Evolutionary conservation across 2,113 vertebrate species (phyloP).

Genomic region (Cnemophilus loriae): DNA sequence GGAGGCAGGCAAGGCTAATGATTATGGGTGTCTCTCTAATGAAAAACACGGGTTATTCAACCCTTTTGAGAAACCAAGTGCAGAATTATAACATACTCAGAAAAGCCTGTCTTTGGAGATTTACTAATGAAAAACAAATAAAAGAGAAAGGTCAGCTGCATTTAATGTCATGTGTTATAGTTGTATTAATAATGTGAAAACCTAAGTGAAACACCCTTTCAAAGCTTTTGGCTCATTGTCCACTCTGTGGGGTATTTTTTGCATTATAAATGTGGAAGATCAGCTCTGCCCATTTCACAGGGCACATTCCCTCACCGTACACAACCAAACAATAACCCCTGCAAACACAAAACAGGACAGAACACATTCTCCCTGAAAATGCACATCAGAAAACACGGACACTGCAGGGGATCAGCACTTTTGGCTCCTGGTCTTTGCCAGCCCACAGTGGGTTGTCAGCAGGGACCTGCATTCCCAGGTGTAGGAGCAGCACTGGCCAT

Average conservation of each 20-base stretch:
- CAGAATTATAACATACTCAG: neutral
- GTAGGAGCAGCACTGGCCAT: rapidly evolving
- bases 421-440: neutral
- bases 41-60: neutral
- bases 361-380: neutral
- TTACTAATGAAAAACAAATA: neutral
- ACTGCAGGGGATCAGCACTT: neutral
- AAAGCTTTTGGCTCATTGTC: neutral
- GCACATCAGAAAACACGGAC: neutral
- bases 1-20: neutral
- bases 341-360: neutral
- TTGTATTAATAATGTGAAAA: neutral
- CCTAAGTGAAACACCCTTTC: neutral
- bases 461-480: neutral
- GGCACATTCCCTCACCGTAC: neutral
- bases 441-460: rapidly evolving
- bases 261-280: neutral
- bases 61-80: neutral
- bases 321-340: neutral
- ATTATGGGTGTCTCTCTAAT: neutral
- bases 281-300: neutral
- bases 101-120: neutral
- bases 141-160: neutral
- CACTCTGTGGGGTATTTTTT: neutral
- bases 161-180: neutral